Base-by-base conservation (phyloP, 2,888 invertebrate species). In the Brenthis ino region DNA sequence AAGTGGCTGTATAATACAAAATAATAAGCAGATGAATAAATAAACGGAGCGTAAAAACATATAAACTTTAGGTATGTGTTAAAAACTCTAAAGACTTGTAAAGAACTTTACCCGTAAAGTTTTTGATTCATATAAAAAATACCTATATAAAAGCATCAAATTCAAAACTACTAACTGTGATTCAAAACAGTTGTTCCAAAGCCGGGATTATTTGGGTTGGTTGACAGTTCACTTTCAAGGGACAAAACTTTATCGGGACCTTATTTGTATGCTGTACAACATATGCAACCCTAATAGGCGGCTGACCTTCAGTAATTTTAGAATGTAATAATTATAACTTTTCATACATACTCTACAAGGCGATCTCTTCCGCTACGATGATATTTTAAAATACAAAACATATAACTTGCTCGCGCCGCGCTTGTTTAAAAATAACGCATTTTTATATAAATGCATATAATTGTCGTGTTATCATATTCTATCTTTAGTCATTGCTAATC, bases 211-310 rank as follows among this genome's bases (percentile, higher is more conserved):
- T 75, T 79, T 71, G 75, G 77, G 78, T 76, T 79, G 76, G 73
- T 77, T 82, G 83, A 85, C 85, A 86, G 84, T 80, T 81, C 75
- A 79, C 78, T 82, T 79, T 77, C 80, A 78, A 77, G 82, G 82
- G 81, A 80, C 80, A 64, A 78, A 86, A 85, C 79, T 85, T 86
- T 84, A 82, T 79, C 74, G 77, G 73, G 75, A 76, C 75, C 84
- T 80, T 80, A 84, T 83, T 80, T 82, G 80, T 84, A 83, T 81
- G 76, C 75, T 68, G 70, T 71, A 60, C 70, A 69, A 68, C 72
- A 73, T 74, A 73, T 76, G 76, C 68, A 73, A 72, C 72, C 73
- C 71, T 75, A 74, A 77, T 75, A 72, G 73, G 64, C 66, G 73
- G 71, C 66, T 71, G 67, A 70, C 65, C 69, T 72, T 55, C n/a